Percentiles rank a stretch among this genome's conserved stretches.
Conservation (phyloP, 2,113 vertebrate genomes). For the Panurus biarmicus region DNA sequence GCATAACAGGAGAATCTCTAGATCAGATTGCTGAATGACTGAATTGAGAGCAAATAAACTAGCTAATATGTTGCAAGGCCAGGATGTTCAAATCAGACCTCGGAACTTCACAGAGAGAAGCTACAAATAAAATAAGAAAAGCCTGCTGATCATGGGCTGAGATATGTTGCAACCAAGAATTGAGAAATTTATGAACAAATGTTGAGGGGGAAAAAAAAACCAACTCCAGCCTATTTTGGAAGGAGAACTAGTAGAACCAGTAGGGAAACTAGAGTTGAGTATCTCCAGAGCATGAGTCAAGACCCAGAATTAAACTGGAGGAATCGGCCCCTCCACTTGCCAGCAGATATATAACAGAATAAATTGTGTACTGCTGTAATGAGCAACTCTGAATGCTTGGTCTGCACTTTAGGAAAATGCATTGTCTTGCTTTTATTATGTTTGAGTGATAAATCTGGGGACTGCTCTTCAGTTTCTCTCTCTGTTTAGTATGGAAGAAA, state of each 20-base stretch:
- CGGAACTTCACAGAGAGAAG: background rate
- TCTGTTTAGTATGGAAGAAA: background rate
- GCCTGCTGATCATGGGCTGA: background rate
- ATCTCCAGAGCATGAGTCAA: background rate
- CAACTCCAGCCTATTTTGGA: background rate
- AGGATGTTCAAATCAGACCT: background rate
- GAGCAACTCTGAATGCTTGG: background rate
- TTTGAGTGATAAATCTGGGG: background rate
- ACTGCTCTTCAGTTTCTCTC: background rate
- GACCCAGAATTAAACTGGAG: background rate
- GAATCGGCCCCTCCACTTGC: background rate
- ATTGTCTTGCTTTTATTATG: background rate
- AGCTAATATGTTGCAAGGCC: background rate
- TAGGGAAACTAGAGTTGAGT: background rate
- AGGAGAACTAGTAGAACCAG: background rate
- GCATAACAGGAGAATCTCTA: background rate
- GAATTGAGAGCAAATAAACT: background rate
- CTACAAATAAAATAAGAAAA: background rate
- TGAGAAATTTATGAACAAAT: background rate
- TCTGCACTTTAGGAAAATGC: background rate
- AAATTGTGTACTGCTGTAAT: background rate
- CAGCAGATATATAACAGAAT: background rate
- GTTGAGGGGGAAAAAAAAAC: background rate
- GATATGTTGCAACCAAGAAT: background rate
- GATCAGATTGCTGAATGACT: background rate